Base-by-base conservation (phyloP, 2,888 invertebrate genomes). In the Aleiodes alternator region DNA sequence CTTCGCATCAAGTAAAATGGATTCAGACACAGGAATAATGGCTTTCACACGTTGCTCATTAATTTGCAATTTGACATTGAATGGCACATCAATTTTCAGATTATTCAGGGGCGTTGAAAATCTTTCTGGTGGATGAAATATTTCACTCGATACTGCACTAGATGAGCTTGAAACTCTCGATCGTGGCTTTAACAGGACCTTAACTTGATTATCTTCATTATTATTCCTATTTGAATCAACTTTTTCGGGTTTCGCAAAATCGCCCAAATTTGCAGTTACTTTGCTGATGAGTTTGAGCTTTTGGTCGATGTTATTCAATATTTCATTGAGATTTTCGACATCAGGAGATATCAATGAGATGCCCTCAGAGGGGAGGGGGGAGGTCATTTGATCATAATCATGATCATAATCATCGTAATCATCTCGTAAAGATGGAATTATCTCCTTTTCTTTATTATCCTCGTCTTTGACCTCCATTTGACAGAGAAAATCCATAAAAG, bases 71-170 rank as follows among this genome's bases (percentile, higher is more conserved):
- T n/a, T 12, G n/a, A 59, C 59, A 34, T 11, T 59, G n/a, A 14
- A 34, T 38, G 29, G 29, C 3, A n/a, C 9, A n/a, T 55, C 72
- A 3, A 77, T 73, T 72, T 23, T 59, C 50, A 61, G 68, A 50
- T 78, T 77, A n/a, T 76, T 78, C 70, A 81, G 68, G 16, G 80
- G 81, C 8, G 81, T 81, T 14, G 81, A 81, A 73, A 76, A 80
- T 68, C 76, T 76, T 9, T 73, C 74, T 50, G 69, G 78, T 48
- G 68, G 43, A 7, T 59, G 9, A 16, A 70, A 48, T 8, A 51
- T 68, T 43, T 61, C 53, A 53, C 68, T 76, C 4, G 55, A 68
- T 34, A 34, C 53, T 29, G 11, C 61, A 43, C 68, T 75, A 2
- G 71, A 71, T 48, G 71, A 68, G 34, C 72, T 75, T 8, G 68